Conservation (phyloP, 2,888 invertebrate genomes). For the Tenthredo distinguenda region DNA sequence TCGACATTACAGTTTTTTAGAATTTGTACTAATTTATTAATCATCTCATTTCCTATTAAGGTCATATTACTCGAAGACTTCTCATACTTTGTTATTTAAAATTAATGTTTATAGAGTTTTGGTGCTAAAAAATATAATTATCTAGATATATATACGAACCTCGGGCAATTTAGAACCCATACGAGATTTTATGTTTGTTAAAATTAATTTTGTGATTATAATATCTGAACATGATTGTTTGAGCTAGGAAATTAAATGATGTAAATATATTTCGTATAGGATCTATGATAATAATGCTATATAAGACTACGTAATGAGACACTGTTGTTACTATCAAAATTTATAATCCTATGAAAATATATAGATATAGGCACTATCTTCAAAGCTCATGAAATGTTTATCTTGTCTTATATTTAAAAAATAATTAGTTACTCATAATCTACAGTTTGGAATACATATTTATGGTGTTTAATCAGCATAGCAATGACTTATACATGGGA, state of each 20-base stretch:
- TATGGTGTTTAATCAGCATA: not conserved
- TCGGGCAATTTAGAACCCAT: not conserved
- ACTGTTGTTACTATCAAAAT: slow-evolving; percentile 8
- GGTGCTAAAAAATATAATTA: slow-evolving; percentile 25
- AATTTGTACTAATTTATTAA: not conserved
- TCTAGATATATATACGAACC: not conserved
- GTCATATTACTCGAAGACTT: not conserved
- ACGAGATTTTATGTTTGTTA: not conserved
- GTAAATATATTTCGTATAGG: slow-evolving; percentile 36
- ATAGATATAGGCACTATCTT: slow-evolving; percentile 14
- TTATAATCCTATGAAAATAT: slow-evolving; percentile 7
- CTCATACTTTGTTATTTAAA: not conserved
- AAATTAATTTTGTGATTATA: not conserved
- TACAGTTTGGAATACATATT: not conserved
- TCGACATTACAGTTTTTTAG: not conserved
- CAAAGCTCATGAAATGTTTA: not conserved
- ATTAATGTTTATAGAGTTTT: slow-evolving; percentile 16
- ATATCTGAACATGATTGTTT: not conserved
- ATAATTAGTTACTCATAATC: not conserved
- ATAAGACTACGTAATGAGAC: not conserved
- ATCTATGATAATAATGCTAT: slow-evolving; percentile 30
- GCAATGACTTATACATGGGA: not conserved
- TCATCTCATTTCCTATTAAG: not conserved
- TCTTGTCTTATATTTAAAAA: not conserved
- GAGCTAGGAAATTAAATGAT: not conserved